Evolutionary conservation across 2,888 invertebrate species (phyloP).

Genomic region (Mayetiola destructor): DNA sequence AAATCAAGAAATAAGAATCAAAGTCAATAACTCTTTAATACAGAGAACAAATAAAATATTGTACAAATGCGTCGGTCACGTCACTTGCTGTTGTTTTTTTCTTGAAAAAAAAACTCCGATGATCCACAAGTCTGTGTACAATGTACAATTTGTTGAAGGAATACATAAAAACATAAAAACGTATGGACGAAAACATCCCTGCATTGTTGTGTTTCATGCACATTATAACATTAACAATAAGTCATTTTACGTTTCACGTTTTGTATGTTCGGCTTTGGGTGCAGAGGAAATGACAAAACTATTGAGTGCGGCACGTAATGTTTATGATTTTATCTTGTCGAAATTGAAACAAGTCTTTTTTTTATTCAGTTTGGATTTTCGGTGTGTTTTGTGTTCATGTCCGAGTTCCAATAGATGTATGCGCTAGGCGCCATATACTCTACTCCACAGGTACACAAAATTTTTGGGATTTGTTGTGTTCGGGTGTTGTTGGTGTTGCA

Average conservation of each 20-base stretch:
- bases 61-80: too few species aligned
- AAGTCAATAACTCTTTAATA: too few species aligned
- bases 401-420: neutral
- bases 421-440: constrained; percentile 1
- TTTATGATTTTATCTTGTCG: constrained; percentile 11
- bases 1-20: too few species aligned
- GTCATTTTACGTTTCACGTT: neutral
- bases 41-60: too few species aligned
- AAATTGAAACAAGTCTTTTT: neutral
- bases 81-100: too few species aligned
- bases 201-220: neutral
- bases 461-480: too few species aligned
- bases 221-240: neutral
- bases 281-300: neutral
- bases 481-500: too few species aligned
- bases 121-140: too few species aligned
- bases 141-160: too few species aligned
- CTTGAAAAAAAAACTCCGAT: too few species aligned
- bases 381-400: neutral
- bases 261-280: neutral
- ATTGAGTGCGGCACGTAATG: neutral
- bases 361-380: neutral
- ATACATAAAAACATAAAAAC: neutral
- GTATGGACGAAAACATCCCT: neutral
- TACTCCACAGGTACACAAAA: neutral